Conservation (phyloP, 2,888 invertebrate genomes). For the Labia minor region DNA sequence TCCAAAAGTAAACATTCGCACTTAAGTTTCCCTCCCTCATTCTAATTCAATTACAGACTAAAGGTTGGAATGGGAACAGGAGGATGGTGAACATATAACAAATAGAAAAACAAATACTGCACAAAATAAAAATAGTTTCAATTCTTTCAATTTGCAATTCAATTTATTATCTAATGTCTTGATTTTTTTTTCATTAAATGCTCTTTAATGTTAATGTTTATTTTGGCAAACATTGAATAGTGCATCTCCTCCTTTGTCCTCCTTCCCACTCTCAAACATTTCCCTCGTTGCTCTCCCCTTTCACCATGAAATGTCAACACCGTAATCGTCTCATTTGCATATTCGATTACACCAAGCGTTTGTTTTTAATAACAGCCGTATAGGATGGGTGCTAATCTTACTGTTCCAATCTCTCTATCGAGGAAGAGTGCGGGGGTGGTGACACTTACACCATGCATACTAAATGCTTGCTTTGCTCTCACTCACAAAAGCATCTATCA, state of each 20-base stretch:
- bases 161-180: not conserved
- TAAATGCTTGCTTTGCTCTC: conserved; percentile 1
- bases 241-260: not conserved
- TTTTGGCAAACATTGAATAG: not conserved
- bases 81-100: no score
- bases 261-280: no score
- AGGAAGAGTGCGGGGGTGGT: not conserved
- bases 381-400: conserved; percentile 7
- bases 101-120: no score
- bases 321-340: conserved; percentile 13
- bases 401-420: not conserved
- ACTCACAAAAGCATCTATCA: conserved; percentile 1
- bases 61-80: not conserved
- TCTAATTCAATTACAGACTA: conserved; percentile 1
- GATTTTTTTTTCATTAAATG: not conserved
- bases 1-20: not conserved
- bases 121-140: no score
- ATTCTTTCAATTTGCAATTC: no score
- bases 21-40: not conserved
- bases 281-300: no score
- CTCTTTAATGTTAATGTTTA: not conserved
- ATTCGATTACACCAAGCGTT: not conserved
- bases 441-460: conserved; percentile 13
- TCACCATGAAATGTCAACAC: not conserved
- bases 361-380: not conserved